phyloP scores from a whole-genome alignment of 2,797 vertebrate genomes.

The Clarias fuscus region DNA sequence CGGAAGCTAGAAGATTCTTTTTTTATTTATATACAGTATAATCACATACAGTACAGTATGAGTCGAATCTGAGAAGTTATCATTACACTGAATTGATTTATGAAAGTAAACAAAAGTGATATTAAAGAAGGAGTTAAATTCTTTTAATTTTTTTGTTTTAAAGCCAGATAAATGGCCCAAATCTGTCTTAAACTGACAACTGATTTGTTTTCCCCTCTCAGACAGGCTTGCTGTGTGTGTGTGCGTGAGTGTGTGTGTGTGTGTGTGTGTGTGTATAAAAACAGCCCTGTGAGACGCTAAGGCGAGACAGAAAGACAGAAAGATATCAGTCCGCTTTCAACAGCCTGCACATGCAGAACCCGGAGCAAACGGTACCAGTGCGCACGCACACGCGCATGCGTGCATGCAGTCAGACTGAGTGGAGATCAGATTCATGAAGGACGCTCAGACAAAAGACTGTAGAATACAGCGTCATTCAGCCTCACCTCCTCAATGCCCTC shows the following conservation, averaged over 20 bases:
- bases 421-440: conserved; percentile 8
- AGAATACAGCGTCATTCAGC: neutral
- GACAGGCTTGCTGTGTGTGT: neutral
- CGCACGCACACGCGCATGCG: neutral
- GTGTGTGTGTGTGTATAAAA: neutral
- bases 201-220: too few relatives aligned
- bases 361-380: conserved; percentile 12
- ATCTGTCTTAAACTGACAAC: neutral
- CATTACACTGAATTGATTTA: neutral
- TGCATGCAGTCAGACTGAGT: neutral
- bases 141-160: too few relatives aligned
- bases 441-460: conserved; percentile 1
- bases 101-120: neutral
- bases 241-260: neutral
- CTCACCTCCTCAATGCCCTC: neutral
- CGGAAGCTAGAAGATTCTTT: neutral
- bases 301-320: neutral
- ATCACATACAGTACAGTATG: too few relatives aligned
- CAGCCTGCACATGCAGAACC: neutral
- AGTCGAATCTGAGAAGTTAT: neutral
- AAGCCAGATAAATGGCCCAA: neutral
- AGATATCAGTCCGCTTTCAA: neutral
- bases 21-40: too few relatives aligned
- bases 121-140: neutral
- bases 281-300: neutral